phyloP scores from a whole-genome alignment of 2,113 vertebrate species.

The Leuciscus idus region DNA sequence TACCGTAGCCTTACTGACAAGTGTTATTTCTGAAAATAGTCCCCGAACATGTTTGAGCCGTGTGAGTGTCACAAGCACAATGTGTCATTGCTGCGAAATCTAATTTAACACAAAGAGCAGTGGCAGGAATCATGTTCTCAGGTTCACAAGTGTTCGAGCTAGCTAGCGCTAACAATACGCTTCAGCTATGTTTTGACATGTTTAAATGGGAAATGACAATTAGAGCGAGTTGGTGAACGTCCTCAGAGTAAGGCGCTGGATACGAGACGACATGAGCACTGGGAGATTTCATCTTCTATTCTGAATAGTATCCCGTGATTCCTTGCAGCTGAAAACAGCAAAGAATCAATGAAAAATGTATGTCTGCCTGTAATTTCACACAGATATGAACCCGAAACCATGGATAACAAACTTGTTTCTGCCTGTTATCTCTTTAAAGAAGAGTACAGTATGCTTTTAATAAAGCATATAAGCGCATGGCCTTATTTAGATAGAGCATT shows the following conservation, averaged over 20 bases:
- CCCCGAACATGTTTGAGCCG: neutral
- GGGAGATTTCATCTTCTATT: constrained; percentile 8
- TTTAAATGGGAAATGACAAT: constrained; percentile 26
- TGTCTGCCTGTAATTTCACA: neutral
- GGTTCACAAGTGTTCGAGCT: neutral
- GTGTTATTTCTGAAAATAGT: neutral
- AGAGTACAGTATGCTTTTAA: constrained; percentile 28
- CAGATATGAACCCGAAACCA: constrained; percentile 7
- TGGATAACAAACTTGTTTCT: neutral
- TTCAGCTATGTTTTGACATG: constrained; percentile 16
- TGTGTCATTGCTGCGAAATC: neutral
- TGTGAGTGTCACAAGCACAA: neutral
- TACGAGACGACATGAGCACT: neutral
- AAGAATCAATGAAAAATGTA: constrained; percentile 13
- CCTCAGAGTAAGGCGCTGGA: neutral
- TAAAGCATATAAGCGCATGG: constrained; percentile 24
- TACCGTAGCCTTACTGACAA: too few relatives aligned
- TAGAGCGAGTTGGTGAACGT: constrained; percentile 2
- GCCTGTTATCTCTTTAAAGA: constrained; percentile 3
- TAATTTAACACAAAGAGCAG: constrained; percentile 21
- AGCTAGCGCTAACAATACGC: neutral
- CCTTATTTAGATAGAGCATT: constrained; percentile 50
- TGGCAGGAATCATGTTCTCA: neutral
- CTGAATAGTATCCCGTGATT: neutral
- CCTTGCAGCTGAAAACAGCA: neutral